Evolutionary conservation across 1,140 invertebrate species (phyloP), one percentile per base, ranked within the genome.

Genomic region (Contarinia nasturtii): DNA sequence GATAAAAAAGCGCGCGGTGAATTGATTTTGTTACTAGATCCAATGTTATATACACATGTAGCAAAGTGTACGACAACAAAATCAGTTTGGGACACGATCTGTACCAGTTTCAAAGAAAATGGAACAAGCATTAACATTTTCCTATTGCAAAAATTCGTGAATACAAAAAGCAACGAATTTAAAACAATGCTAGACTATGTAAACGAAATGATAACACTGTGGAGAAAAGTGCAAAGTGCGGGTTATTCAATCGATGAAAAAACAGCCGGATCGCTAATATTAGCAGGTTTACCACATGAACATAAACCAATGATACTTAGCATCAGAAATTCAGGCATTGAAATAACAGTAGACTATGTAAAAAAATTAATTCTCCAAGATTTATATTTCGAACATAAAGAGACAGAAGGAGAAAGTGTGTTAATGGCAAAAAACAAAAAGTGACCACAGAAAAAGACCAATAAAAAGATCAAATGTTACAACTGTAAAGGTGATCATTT

Each of bases 241-340:
- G 40, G 47, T 11, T 20, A 27, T 2, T 43, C 22, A n/a, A 33
- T 48, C 4, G 42, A 33, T 22, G 19, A 53, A 49, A 54, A 63
- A 46, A 58, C 57, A 54, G 42, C 60, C 21, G 58, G 57, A 2
- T 59, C 58, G 8, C 48, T 64, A n/a, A 48, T 64, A 22, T 50
- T 65, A 15, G 57, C 60, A 1, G 61, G 63, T 37, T 52, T 64
- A 49, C 55, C 58, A 12, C 58, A 60, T 27, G 33, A 55, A 40
- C 65, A 57, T 49, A 49, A 51, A 49, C 58, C 64, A 1, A 65
- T 64, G 61, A 63, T 65, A 14, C 61, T 63, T 53, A 57, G 53
- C 10, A 51, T 61, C 2, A 58, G 61, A 44, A 56, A 53, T 46
- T 61, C 55, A 2, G 58, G 55, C 18, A 55, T 56, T 17, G 45